These are phyloP conservation scores for Trichosurus vulpecula DNA, from an alignment of 2,797 vertebrate species.

Conservation along the genomic window DNA sequence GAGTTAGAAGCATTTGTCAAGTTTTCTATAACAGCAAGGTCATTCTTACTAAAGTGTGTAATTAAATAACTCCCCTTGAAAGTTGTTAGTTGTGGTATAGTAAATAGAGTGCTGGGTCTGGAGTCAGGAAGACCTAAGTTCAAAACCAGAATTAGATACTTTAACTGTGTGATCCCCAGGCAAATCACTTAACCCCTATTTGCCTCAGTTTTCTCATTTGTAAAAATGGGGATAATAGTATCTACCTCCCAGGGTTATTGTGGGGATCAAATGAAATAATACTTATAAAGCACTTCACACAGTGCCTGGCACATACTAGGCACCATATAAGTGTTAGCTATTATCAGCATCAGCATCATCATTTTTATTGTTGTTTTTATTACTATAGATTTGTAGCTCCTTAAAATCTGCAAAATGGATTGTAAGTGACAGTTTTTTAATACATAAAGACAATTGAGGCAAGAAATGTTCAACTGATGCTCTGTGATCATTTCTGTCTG, in stretches of 20 bases:
- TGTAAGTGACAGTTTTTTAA: constrained; percentile 44
- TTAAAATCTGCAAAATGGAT: constrained; percentile 47
- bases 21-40: background rate
- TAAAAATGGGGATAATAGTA: background rate
- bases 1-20: background rate
- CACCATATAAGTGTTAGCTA: background rate
- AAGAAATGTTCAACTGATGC: background rate
- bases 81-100: constrained; percentile 7
- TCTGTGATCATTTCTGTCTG: background rate
- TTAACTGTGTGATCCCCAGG: background rate
- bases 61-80: constrained; percentile 35
- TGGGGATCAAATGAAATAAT: background rate
- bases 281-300: background rate
- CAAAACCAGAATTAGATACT: background rate
- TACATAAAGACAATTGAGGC: background rate
- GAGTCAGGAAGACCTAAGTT: background rate
- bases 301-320: background rate
- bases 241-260: background rate
- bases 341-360: background rate
- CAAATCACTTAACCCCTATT: background rate
- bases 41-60: constrained; percentile 20
- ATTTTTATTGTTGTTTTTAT: background rate
- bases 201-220: background rate
- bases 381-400: constrained; percentile 36
- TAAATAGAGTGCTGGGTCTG: background rate